These are phyloP conservation scores for Sminthurinus signatus DNA, from an alignment of 1,140 invertebrate species.

Conservation along the genomic window DNA sequence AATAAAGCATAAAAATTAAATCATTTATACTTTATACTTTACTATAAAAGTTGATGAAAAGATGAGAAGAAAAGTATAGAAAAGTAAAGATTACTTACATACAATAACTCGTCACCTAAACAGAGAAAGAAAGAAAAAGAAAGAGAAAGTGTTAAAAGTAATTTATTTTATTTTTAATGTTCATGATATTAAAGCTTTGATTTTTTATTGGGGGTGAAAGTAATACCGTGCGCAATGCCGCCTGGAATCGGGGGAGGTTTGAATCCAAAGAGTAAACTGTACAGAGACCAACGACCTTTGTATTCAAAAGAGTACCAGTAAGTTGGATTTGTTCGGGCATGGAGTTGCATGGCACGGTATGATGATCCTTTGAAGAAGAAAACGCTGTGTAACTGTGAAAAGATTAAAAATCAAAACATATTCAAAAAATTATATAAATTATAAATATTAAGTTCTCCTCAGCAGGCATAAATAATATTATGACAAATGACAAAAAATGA, in stretches of 20 bases:
- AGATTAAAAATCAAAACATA: not conserved
- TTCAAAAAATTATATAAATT: not conserved
- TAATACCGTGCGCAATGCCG: constrained; percentile 38
- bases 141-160: too few relatives aligned
- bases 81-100: too few relatives aligned
- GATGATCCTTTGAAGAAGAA: constrained; percentile 36
- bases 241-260: not conserved
- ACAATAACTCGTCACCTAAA: too few relatives aligned
- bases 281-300: constrained; percentile 11
- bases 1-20: constrained; percentile 29
- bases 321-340: constrained; percentile 18
- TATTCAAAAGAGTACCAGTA: constrained; percentile 37
- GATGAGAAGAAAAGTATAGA: too few relatives aligned
- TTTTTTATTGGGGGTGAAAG: too few relatives aligned
- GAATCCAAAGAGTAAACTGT: not conserved
- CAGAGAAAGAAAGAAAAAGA: too few relatives aligned
- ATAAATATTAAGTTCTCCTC: not conserved
- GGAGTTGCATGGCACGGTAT: constrained; percentile 27
- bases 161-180: too few relatives aligned
- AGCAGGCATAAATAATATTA: not conserved
- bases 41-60: too few relatives aligned
- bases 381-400: constrained; percentile 19
- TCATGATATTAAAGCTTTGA: too few relatives aligned
- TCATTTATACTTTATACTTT: too few relatives aligned
- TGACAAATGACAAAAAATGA: too few relatives aligned